These are phyloP conservation scores for Onychostoma macrolepis DNA, from an alignment of 2,113 vertebrate species.

Conservation along the genomic window DNA sequence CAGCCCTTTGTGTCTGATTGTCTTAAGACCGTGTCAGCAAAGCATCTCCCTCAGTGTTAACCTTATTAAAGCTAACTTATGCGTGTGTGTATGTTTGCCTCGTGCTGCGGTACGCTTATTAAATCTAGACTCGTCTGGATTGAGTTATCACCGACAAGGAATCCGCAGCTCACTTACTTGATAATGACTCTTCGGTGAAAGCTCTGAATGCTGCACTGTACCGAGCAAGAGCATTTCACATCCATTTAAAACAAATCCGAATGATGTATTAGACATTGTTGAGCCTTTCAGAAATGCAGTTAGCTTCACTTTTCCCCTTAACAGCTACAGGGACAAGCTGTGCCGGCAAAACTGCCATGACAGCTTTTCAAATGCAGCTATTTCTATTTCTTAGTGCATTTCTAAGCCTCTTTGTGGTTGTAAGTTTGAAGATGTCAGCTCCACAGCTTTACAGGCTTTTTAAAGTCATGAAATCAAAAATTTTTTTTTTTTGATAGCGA, in stretches of 20 bases:
- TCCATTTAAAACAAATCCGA: neutral
- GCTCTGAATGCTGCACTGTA: conserved; percentile 16
- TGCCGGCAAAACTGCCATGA: neutral
- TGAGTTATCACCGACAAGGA: conserved; percentile 3
- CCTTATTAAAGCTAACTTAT: conserved; percentile 15
- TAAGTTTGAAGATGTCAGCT: neutral
- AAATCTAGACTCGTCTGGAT: neutral
- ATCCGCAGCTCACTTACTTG: conserved; percentile 7
- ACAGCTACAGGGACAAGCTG: neutral
- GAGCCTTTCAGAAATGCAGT: neutral
- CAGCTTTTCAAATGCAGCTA: neutral
- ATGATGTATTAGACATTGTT: conserved; percentile 8
- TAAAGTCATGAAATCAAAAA: neutral
- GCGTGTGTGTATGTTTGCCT: conserved; percentile 8
- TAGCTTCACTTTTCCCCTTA: conserved; percentile 4
- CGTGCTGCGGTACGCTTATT: conserved; percentile 18
- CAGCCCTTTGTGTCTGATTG: conserved; percentile 28
- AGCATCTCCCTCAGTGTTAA: conserved; percentile 11
- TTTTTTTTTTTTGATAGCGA: neutral
- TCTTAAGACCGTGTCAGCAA: neutral
- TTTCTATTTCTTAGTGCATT: neutral
- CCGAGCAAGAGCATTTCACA: neutral
- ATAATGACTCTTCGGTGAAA: conserved; percentile 39
- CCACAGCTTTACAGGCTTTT: neutral
- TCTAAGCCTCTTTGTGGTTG: neutral